Conservation (phyloP, 2,888 invertebrate genomes). For the Cabera pusaria region DNA sequence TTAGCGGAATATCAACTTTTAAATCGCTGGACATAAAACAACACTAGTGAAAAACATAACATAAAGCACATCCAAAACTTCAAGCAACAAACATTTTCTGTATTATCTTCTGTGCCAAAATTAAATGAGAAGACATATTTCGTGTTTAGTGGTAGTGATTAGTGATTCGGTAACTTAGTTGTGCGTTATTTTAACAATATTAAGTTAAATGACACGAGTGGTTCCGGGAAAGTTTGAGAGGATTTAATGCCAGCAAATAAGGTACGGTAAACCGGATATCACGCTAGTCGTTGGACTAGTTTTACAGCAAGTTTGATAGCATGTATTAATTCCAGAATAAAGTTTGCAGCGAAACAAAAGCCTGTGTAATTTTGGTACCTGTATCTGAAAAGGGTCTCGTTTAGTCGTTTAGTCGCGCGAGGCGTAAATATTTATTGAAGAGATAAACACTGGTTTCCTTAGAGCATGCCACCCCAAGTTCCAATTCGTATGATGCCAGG, state of each 20-base stretch:
- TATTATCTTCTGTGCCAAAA: constrained; percentile 14
- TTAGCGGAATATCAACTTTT: constrained; percentile 44
- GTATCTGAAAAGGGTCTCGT: constrained; percentile 37
- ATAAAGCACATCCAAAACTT: constrained; percentile 32
- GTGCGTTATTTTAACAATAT: constrained; percentile 47
- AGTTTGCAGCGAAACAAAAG: constrained; percentile 2
- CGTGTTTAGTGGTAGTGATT: constrained; percentile 70
- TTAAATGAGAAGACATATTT: constrained; percentile 41
- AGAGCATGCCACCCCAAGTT: constrained; percentile 44
- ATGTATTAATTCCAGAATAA: constrained; percentile 2
- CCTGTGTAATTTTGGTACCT: constrained; percentile 21
- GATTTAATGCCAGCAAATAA: constrained; percentile 73
- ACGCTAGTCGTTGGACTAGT: constrained; percentile 67
- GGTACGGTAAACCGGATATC: constrained; percentile 78
- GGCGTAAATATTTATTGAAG: constrained; percentile 64
- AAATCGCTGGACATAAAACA: constrained; percentile 43
- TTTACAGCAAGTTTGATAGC: constrained; percentile 30
- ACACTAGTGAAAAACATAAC: constrained; percentile 41
- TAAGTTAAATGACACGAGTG: constrained; percentile 55
- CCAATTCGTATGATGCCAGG: constrained; percentile 49
- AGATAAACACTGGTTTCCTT: constrained; percentile 58
- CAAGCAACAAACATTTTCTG: constrained; percentile 17
- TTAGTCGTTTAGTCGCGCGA: constrained; percentile 54
- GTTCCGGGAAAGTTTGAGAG: constrained; percentile 47
- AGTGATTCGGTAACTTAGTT: constrained; percentile 58